Base-by-base conservation (phyloP, 1,140 invertebrate species). In the Trissolcus basalis region DNA sequence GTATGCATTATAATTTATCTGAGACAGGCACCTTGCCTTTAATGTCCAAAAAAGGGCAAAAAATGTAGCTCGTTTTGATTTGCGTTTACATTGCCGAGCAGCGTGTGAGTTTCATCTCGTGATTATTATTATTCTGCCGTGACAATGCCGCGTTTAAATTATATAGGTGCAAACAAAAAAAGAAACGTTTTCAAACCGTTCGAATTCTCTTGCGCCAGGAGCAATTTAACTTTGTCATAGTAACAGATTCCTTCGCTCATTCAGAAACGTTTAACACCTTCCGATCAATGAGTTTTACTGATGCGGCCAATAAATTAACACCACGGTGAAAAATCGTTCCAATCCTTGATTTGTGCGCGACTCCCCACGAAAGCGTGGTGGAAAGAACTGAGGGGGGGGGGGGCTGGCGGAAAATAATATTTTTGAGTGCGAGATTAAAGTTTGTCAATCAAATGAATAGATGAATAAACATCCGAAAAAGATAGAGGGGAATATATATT, bases 1-100 rank as follows among this genome's bases (percentile, higher is more conserved):
- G 61, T 70, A 70, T 70, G 67, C 67, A 55, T 70, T 61, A 56
- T 70, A 70, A 70, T 70, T 70, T 70, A 70, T 70, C 13, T 50
- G 45, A 44, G 67, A 56, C 58, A 44, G 44, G 13, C 49, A 33
- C 16, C 19, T 60, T 41, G 50, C 33, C 55, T 14, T 53, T 60
- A 69, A 69, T 61, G 49, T 15, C 15, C n/a, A 49, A 27, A 16
- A 56, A 50, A 47, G 13, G 13, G 12, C 1, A 44, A 53, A 35
- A 39, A 50, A 51, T 6, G 27, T 27, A 27, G 35, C n/a, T 12
- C 35, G 14, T 49, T 61, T 61, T 61, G 49, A 63, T 54, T 61
- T 33, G 36, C 19, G 48, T 15, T 43, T n/a, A 32, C 49, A 41
- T 60, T 60, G 5, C 19, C 19, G 19, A 27, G 19, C 19, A 27